Evolutionary conservation across 2,888 invertebrate genomes (phyloP), one percentile per base, ranked within the genome.

Genomic region (Cryptops parisi): DNA sequence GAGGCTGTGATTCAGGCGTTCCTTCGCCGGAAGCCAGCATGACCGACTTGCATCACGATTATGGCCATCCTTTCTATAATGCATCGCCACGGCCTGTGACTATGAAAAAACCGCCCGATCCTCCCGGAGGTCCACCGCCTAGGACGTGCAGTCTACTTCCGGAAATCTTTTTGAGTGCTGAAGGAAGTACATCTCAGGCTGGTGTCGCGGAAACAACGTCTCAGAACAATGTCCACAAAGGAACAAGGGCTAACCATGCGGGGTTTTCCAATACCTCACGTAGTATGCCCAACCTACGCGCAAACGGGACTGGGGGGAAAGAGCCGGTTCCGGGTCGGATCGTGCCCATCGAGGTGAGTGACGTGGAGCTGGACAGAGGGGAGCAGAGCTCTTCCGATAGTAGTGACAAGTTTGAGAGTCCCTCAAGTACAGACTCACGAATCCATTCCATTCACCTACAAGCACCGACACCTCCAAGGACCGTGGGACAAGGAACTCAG

Each of bases 41-140:
- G 24, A 43, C 43, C 19, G 51, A 51, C 19, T 4, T 51, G 9
- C 51, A 51, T n/a, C 51, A 51, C 44, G 51, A 51, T 19, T 51
- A 51, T 25, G 26, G 41, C 2, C 51, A 41, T 5, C 41, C 51
- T 9, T 51, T 6, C 19, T 51, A 43, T 27, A 27, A 44, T 17
- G 15, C 51, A 1, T 17, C 15, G 17, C 22, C 41, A 25, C 41
- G 4, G 9, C 25, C 41, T 6, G 17, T 15, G n/a, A 19, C n/a
- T 19, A 41, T n/a, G 22, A 24, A 43, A 23, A n/a, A n/a, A n/a
- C 24, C 43, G 12, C 51, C 51, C 9, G 33, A 33, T 15, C 33
- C 33, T 33, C 33, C 33, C 9, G 33, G 33, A 33, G 33, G 33
- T 15, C 33, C 33, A 33, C 33, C 33, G 33, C 6, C 33, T 33